Conservation (phyloP, 2,888 invertebrate genomes). For the Neocrepidodera transversa region DNA sequence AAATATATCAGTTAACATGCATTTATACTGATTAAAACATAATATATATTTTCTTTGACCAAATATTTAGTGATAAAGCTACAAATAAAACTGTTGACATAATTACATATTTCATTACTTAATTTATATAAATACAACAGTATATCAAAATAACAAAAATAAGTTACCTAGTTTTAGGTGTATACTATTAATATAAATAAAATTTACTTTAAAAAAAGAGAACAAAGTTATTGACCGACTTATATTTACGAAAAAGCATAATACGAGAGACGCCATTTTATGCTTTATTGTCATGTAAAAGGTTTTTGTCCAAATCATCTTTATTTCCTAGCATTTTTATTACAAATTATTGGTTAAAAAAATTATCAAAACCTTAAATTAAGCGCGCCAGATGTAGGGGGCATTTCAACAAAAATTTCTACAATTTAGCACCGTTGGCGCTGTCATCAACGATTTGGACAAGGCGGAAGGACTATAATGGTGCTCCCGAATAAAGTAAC, state of each 20-base stretch:
- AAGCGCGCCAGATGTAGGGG: constrained; percentile 63
- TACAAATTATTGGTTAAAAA: constrained; percentile 25
- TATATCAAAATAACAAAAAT: too few species aligned
- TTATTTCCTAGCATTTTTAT: constrained; percentile 5
- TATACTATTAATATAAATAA: too few species aligned
- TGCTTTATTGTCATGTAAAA: constrained; percentile 32
- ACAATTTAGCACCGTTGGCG: constrained; percentile 73
- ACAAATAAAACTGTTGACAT: too few species aligned
- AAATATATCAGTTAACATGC: too few species aligned
- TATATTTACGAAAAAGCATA: background rate
- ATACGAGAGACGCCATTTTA: constrained; percentile 50
- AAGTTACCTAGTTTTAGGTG: too few species aligned
- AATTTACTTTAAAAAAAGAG: too few species aligned
- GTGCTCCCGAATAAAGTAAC: constrained; percentile 43
- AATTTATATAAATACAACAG: too few species aligned
- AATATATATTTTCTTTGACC: too few species aligned
- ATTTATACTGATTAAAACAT: too few species aligned
- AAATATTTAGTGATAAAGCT: too few species aligned
- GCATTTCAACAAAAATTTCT: constrained; percentile 72
- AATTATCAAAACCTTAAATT: constrained; percentile 47
- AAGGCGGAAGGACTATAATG: constrained; percentile 48
- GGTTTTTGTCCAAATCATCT: background rate
- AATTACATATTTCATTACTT: too few species aligned
- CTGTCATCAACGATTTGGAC: constrained; percentile 68
- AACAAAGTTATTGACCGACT: constrained; percentile 17